These are phyloP conservation scores for Triplophysa yarkandensis DNA, from an alignment of 2,797 vertebrate species.

Conservation along the genomic window DNA sequence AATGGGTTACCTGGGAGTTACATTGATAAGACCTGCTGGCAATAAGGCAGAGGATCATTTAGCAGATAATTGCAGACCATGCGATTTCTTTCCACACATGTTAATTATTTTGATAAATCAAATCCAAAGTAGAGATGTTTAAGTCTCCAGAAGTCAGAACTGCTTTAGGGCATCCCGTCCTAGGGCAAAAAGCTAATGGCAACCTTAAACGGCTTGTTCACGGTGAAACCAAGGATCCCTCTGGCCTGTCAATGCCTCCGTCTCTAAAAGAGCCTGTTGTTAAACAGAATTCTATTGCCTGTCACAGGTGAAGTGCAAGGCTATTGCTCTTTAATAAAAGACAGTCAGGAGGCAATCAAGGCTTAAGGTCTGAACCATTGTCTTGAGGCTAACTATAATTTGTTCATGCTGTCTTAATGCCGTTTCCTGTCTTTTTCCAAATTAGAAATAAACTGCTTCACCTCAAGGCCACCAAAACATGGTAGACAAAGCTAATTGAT, in stretches of 20 bases:
- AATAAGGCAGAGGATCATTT: conserved; percentile 18
- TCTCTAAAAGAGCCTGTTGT: conserved; percentile 35
- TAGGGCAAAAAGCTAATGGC: conserved; percentile 22
- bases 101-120: conserved; percentile 33
- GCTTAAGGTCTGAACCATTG: conserved; percentile 55
- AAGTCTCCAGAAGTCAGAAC: conserved; percentile 1
- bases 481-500: conserved; percentile 64
- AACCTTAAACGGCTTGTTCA: conserved; percentile 35
- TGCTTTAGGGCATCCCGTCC: conserved; percentile 6
- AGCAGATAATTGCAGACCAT: conserved; percentile 4
- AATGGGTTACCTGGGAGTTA: conserved; percentile 16
- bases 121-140: conserved; percentile 10
- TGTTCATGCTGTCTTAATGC: conserved; percentile 65
- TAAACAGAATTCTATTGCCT: conserved; percentile 62
- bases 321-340: conserved; percentile 69
- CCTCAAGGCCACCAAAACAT: conserved; percentile 45
- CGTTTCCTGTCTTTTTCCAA: conserved; percentile 60
- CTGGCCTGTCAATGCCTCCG: conserved; percentile 49
- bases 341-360: conserved; percentile 68
- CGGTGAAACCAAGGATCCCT: conserved; percentile 24
- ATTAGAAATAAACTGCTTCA: conserved; percentile 63
- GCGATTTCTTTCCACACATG: background rate
- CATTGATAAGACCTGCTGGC: conserved; percentile 12
- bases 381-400: conserved; percentile 69
- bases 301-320: conserved; percentile 58